These are phyloP conservation scores for Toxotes jaculatrix DNA, from an alignment of 2,113 vertebrate species.

Conservation along the genomic window DNA sequence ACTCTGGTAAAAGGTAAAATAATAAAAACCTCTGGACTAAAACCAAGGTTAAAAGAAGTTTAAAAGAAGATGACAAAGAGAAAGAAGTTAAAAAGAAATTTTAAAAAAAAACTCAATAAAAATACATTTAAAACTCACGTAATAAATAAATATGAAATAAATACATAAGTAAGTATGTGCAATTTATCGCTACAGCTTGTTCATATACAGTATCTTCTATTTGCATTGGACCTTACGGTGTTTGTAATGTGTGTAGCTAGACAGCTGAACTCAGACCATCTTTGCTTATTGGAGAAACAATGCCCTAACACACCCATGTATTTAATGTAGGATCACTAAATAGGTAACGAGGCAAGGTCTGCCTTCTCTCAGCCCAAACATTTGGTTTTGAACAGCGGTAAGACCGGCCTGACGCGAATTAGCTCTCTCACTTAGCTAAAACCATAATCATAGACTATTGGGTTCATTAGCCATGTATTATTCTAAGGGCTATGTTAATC, in stretches of 20 bases:
- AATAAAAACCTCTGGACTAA: no score
- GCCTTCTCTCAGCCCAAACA: slow-evolving; percentile 38
- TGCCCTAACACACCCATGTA: slow-evolving; percentile 33
- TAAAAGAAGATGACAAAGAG: no score
- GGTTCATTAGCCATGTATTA: slow-evolving; percentile 67
- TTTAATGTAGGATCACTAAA: slow-evolving; percentile 33
- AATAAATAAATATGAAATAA: no score
- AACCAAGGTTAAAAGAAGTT: no score
- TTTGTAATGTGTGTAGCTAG: slow-evolving; percentile 3
- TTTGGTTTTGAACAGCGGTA: slow-evolving; percentile 36
- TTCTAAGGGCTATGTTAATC: slow-evolving; percentile 66
- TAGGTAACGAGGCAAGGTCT: neutral
- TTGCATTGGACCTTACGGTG: neutral
- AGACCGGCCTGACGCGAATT: slow-evolving; percentile 46
- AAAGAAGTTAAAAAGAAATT: no score
- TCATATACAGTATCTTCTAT: neutral
- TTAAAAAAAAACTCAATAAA: no score
- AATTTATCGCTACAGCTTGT: no score
- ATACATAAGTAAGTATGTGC: no score
- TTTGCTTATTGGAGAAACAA: slow-evolving; percentile 41
- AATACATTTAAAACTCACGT: no score
- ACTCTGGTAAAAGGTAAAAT: no score
- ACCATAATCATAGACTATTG: slow-evolving; percentile 68
- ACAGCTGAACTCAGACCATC: slow-evolving; percentile 4
- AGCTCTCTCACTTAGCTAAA: slow-evolving; percentile 58